These are phyloP conservation scores for Parthenolecanium corni DNA, from an alignment of 2,888 invertebrate genomes.

Conservation along the genomic window DNA sequence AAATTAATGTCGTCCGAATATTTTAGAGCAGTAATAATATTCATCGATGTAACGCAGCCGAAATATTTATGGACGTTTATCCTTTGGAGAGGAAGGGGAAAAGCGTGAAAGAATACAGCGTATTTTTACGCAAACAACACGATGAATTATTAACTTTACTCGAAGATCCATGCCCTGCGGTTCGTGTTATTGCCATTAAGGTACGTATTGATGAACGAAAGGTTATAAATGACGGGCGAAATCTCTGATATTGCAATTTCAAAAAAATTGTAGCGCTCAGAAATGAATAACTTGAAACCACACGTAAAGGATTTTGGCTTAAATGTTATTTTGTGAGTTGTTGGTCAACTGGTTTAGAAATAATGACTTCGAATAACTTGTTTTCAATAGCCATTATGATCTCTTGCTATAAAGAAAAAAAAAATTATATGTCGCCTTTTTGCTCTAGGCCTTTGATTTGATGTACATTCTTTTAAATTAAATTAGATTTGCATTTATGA, in stretches of 20 bases:
- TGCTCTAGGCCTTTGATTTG: too few species aligned
- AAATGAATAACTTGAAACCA: not conserved
- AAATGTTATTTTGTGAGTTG: not conserved
- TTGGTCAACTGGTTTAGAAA: too few species aligned
- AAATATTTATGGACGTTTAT: constrained; percentile 35
- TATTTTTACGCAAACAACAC: constrained; percentile 33
- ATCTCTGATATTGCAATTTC: too few species aligned
- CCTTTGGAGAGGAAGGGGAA: constrained; percentile 34
- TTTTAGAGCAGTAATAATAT: constrained; percentile 34
- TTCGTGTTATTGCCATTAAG: constrained; percentile 34
- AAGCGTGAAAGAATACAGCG: constrained; percentile 31
- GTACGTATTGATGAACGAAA: constrained; percentile 32
- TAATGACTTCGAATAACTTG: too few species aligned
- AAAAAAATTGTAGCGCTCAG: not conserved
- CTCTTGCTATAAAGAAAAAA: too few species aligned
- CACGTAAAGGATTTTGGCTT: not conserved
- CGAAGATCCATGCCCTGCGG: constrained; percentile 34
- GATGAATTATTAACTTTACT: constrained; percentile 34
- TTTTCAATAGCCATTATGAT: too few species aligned
- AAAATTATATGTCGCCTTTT: too few species aligned
- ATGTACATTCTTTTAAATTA: too few species aligned
- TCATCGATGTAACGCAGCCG: constrained; percentile 35
- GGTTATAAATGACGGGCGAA: too few species aligned
- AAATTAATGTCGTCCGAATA: not conserved
- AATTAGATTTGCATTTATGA: too few species aligned